phyloP scores from a whole-genome alignment of 2,113 vertebrate genomes.

The Pogonocichla stellata region DNA sequence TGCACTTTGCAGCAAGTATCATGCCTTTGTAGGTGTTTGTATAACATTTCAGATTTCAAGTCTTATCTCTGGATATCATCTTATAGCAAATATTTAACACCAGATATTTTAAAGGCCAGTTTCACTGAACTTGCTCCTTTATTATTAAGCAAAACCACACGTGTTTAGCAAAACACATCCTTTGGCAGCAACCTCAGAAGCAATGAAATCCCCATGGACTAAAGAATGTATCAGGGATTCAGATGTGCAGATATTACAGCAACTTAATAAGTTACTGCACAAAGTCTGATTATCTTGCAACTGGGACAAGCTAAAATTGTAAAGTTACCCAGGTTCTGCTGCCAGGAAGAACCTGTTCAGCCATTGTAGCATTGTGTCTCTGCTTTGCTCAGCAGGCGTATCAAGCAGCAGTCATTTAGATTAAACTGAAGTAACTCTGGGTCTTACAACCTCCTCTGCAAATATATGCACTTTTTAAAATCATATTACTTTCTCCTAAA shows the following conservation, averaged over 20 bases:
- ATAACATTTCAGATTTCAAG: background rate
- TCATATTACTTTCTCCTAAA: background rate
- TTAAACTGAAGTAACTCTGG: background rate
- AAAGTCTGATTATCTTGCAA: background rate
- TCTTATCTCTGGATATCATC: background rate
- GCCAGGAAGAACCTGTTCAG: slow-evolving; percentile 13
- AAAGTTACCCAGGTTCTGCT: background rate
- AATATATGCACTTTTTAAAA: background rate
- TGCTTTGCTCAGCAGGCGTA: background rate
- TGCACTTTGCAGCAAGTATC: background rate
- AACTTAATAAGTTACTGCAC: background rate
- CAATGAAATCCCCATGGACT: background rate
- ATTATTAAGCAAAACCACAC: background rate
- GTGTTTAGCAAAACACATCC: background rate
- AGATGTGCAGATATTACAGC: background rate
- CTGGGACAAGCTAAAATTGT: background rate
- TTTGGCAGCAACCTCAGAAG: background rate
- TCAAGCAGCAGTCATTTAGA: background rate
- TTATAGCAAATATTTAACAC: background rate
- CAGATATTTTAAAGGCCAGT: background rate
- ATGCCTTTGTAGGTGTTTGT: background rate
- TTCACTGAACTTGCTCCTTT: background rate
- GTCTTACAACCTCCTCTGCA: background rate
- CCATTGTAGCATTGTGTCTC: background rate
- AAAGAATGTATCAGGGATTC: background rate